Conservation (phyloP, 2,888 invertebrate species). For the Cylindroiulus punctatus region DNA sequence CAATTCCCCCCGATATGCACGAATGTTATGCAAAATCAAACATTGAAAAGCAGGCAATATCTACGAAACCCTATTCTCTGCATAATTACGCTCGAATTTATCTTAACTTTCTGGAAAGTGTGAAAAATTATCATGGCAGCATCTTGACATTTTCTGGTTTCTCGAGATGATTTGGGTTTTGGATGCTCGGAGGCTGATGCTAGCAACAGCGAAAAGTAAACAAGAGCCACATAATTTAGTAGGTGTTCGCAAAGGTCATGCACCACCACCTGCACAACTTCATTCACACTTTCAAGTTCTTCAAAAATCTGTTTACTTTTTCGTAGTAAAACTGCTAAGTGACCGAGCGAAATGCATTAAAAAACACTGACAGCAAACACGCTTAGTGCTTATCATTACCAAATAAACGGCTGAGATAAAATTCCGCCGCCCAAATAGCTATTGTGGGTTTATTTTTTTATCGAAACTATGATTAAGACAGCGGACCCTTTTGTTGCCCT, state of each 20-base stretch:
- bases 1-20: too few species aligned
- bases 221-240: neutral
- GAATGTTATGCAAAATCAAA: too few species aligned
- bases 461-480: neutral
- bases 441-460: neutral
- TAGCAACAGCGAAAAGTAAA: neutral
- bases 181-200: neutral
- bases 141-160: too few species aligned
- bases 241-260: slow-evolving; percentile 25
- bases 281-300: slow-evolving; percentile 12
- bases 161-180: neutral
- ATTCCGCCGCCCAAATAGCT: neutral
- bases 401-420: neutral
- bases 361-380: slow-evolving; percentile 37
- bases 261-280: slow-evolving; percentile 22
- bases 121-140: too few species aligned
- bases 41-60: too few species aligned
- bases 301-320: slow-evolving; percentile 13
- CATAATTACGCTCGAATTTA: too few species aligned
- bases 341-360: slow-evolving; percentile 32
- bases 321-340: slow-evolving; percentile 42
- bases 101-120: too few species aligned
- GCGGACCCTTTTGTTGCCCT: too few species aligned
- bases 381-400: slow-evolving; percentile 34
- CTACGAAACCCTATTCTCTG: too few species aligned